These are phyloP conservation scores for Bucco capensis DNA, from an alignment of 2,113 vertebrate genomes.

Conservation along the genomic window DNA sequence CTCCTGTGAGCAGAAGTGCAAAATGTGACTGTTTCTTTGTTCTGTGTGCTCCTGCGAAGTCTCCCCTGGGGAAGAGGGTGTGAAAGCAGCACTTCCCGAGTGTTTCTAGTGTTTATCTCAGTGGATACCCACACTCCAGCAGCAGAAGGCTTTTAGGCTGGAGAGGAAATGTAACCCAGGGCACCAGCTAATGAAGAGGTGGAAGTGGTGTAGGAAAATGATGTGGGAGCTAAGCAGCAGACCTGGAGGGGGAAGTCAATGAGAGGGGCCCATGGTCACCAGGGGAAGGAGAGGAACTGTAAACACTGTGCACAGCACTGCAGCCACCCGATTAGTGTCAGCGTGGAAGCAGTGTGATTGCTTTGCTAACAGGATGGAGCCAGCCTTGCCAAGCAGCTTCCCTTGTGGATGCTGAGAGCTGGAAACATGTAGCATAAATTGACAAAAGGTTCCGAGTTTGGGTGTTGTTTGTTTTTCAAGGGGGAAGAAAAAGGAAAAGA, in stretches of 20 bases:
- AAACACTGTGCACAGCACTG: neutral
- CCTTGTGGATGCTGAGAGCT: constrained; percentile 24
- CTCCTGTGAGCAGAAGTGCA: neutral
- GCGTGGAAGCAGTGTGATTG: neutral
- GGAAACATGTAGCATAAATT: constrained; percentile 13
- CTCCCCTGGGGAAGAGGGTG: constrained; percentile 3
- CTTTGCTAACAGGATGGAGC: neutral
- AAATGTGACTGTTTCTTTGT: neutral
- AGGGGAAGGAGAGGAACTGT: neutral
- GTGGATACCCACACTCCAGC: neutral
- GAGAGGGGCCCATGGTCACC: neutral
- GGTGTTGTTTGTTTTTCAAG: constrained; percentile 25
- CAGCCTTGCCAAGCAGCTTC: constrained; percentile 6
- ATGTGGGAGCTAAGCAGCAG: constrained; percentile 5
- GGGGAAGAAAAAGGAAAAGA: constrained; percentile 22
- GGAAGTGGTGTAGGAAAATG: neutral
- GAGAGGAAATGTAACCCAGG: constrained; percentile 1
- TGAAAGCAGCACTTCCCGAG: constrained; percentile 6
- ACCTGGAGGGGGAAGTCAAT: neutral
- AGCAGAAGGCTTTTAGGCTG: neutral
- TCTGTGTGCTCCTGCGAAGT: neutral
- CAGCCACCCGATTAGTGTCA: neutral
- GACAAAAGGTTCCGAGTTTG: constrained; percentile 23
- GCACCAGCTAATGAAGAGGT: neutral
- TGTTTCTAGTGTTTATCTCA: constrained; percentile 2